A percentile compares a stretch with the other conserved stretches of the same genome.
Conservation (phyloP, 2,888 invertebrate species). For the Empis stercorea region DNA sequence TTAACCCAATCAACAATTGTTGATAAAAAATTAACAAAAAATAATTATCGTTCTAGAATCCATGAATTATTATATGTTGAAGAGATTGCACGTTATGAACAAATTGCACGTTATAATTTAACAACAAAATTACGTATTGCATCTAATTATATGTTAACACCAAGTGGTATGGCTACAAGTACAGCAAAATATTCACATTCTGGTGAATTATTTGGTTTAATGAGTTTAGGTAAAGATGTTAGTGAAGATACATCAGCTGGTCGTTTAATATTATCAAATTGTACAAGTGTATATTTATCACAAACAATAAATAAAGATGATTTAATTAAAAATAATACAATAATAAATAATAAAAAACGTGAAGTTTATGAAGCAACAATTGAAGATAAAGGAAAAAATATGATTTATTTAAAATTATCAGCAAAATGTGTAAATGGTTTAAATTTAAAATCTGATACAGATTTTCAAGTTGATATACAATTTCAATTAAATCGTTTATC, state of each 20-base stretch:
- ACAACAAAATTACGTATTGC: constrained; percentile 48
- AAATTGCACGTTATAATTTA: constrained; percentile 56
- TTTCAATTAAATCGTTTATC: constrained; percentile 69
- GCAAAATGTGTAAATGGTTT: constrained; percentile 50
- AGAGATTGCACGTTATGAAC: constrained; percentile 59
- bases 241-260: constrained; percentile 75
- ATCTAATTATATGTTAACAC: constrained; percentile 54
- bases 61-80: constrained; percentile 65
- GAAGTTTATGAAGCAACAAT: constrained; percentile 62
- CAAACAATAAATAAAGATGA: constrained; percentile 20
- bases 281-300: constrained; percentile 53
- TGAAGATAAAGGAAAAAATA: constrained; percentile 67
- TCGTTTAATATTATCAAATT: constrained; percentile 61
- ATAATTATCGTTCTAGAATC: constrained; percentile 59
- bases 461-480: constrained; percentile 58
- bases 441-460: constrained; percentile 47
- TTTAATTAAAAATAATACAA: constrained; percentile 3
- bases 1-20: constrained; percentile 54
- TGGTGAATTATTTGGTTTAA: constrained; percentile 62
- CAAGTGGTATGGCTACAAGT: constrained; percentile 52
- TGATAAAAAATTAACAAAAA: constrained; percentile 47
- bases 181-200: constrained; percentile 63
- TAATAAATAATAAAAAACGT: constrained; percentile 25
- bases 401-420: constrained; percentile 60
- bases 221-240: constrained; percentile 57